These are phyloP conservation scores for Lophochroa leadbeateri DNA, from an alignment of 2,113 vertebrate genomes.

Conservation along the genomic window DNA sequence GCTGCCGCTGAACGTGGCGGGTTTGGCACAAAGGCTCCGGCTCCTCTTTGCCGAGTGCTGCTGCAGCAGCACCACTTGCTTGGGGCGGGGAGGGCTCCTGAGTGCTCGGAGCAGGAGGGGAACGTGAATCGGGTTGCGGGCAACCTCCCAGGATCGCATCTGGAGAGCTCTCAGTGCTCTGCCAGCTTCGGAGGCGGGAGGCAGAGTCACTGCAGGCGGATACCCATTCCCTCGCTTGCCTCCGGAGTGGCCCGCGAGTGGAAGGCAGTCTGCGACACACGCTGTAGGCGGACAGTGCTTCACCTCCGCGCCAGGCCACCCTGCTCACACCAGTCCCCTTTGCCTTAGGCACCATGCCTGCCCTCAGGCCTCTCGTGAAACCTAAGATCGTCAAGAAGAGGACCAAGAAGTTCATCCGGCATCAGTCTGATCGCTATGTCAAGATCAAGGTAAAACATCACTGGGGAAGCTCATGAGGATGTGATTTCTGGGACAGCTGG, in stretches of 20 bases:
- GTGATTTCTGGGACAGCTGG: accelerated
- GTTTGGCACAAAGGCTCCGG: too few species aligned
- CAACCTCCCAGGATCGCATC: conserved; percentile 69
- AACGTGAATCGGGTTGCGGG: too few species aligned
- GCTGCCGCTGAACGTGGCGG: too few species aligned
- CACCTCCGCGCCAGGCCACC: accelerated
- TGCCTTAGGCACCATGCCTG: conserved; percentile 84
- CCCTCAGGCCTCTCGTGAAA: conserved; percentile 91
- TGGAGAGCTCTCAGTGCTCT: conserved; percentile 75
- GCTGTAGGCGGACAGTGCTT: accelerated
- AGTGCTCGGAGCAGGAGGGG: too few species aligned
- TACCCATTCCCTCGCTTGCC: conserved; percentile 75
- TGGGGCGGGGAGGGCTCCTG: too few species aligned
- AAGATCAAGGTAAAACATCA: conserved; percentile 85
- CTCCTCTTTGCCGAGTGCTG: too few species aligned
- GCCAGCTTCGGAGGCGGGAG: conserved; percentile 76
- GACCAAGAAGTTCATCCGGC: conserved; percentile 98
- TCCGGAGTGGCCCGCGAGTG: conserved; percentile 16
- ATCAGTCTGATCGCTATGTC: conserved; percentile 97
- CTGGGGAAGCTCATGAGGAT: accelerated
- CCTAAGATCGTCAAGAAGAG: conserved; percentile 96
- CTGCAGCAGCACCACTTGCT: too few species aligned
- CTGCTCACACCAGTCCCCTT: background rate
- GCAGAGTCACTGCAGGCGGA: conserved; percentile 67
- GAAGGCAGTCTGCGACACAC: conserved; percentile 76